These are phyloP conservation scores for Melanotaenia duboulayi DNA, from an alignment of 2,113 vertebrate species.

Conservation along the genomic window DNA sequence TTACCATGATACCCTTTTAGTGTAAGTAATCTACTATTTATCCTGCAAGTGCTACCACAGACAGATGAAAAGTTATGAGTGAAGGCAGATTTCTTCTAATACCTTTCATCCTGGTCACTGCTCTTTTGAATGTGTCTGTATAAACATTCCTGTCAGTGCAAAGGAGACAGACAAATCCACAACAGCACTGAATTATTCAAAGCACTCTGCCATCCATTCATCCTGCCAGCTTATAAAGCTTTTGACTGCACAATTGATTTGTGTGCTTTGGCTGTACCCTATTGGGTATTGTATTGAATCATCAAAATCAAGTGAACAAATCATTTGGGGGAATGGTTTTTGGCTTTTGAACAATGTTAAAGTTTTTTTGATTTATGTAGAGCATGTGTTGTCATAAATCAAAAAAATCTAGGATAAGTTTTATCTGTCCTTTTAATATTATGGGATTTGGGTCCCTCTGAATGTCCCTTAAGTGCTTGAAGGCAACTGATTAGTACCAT, in stretches of 20 bases:
- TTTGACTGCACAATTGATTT: constrained; percentile 77
- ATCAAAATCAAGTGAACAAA: constrained; percentile 58
- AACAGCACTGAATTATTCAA: constrained; percentile 74
- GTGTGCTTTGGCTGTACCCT: constrained; percentile 62
- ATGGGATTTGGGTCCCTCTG: constrained; percentile 55
- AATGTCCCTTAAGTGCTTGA: constrained; percentile 59
- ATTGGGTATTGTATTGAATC: constrained; percentile 60
- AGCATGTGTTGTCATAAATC: constrained; percentile 25
- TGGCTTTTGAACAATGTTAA: constrained; percentile 21
- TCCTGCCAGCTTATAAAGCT: constrained; percentile 75
- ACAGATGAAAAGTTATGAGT: constrained; percentile 15
- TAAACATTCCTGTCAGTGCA: constrained; percentile 64
- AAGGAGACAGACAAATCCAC: constrained; percentile 62
- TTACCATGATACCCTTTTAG: neutral
- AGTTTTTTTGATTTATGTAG: constrained; percentile 27
- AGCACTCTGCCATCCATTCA: constrained; percentile 70
- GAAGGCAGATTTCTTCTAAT: constrained; percentile 22
- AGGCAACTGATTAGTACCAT: constrained; percentile 56
- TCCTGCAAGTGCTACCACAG: neutral
- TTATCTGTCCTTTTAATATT: constrained; percentile 42
- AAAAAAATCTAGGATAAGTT: constrained; percentile 57
- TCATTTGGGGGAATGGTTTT: constrained; percentile 24
- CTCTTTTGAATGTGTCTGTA: constrained; percentile 40
- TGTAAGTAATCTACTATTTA: neutral
- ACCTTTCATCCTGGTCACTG: constrained; percentile 43